These are phyloP conservation scores for Caenorhabditis sinica DNA, from an alignment of 2,888 invertebrate genomes.

Conservation along the genomic window DNA sequence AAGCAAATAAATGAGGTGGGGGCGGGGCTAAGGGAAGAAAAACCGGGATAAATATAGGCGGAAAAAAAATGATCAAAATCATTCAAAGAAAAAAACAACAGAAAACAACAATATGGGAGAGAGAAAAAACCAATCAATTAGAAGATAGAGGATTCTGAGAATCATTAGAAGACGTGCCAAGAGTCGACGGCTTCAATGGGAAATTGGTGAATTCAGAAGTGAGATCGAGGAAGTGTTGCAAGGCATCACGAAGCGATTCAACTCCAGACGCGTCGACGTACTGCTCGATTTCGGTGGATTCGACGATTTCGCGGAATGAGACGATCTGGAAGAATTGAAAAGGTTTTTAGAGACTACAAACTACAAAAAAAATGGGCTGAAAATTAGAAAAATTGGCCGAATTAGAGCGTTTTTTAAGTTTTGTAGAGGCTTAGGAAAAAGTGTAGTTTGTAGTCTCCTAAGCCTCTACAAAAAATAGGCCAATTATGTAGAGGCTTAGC, in stretches of 20 bases:
- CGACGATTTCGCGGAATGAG: constrained; percentile 34
- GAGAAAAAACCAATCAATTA: neutral
- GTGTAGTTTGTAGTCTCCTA: constrained; percentile 12
- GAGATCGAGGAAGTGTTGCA: constrained; percentile 34
- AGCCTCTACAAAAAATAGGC: neutral
- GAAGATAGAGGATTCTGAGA: neutral
- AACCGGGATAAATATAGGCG: neutral
- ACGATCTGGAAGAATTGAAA: constrained; percentile 33
- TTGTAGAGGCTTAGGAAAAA: neutral
- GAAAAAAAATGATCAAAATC: neutral
- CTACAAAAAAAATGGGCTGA: too few species aligned
- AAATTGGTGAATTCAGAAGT: constrained; percentile 45
- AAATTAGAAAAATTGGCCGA: neutral
- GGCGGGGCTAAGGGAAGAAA: neutral
- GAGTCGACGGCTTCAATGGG: constrained; percentile 39
- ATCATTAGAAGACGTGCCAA: neutral
- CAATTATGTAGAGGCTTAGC: constrained; percentile 10
- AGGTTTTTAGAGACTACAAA: neutral
- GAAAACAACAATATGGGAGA: neutral
- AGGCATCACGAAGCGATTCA: constrained; percentile 6
- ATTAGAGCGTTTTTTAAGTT: neutral
- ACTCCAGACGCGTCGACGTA: constrained; percentile 30
- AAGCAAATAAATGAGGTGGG: too few species aligned
- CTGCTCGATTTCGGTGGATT: constrained; percentile 6
- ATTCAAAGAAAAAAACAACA: neutral